These are phyloP conservation scores for Chymomyza procnemis DNA, from an alignment of 2,888 invertebrate genomes.

Conservation along the genomic window DNA sequence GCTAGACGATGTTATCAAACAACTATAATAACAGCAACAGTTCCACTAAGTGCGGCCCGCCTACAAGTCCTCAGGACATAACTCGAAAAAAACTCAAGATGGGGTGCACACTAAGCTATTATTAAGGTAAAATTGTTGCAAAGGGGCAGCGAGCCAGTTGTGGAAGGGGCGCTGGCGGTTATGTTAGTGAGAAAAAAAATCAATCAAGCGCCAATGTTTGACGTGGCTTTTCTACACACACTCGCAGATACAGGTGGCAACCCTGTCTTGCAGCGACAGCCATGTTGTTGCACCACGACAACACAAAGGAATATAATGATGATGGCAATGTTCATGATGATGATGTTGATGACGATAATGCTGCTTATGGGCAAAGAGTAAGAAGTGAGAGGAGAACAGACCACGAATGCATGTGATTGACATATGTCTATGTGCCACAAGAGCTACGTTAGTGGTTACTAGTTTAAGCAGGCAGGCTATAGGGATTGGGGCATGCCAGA, in stretches of 20 bases:
- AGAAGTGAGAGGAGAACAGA: slow-evolving; percentile 16
- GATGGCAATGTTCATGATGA: neutral
- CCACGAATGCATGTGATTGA: slow-evolving; percentile 52
- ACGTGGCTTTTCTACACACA: slow-evolving; percentile 12
- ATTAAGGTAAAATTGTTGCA: slow-evolving; percentile 28
- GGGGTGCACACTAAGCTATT: slow-evolving; percentile 30
- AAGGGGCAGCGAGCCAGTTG: slow-evolving; percentile 29
- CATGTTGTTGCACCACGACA: slow-evolving; percentile 4
- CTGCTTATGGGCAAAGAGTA: slow-evolving; percentile 8
- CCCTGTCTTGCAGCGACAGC: neutral
- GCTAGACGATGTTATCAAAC: slow-evolving; percentile 70
- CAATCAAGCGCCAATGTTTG: slow-evolving; percentile 53
- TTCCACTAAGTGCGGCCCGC: slow-evolving; percentile 45
- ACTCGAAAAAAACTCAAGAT: neutral
- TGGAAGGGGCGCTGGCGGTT: neutral
- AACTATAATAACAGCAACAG: slow-evolving; percentile 15
- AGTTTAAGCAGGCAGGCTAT: neutral
- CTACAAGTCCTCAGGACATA: slow-evolving; percentile 43
- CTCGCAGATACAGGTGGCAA: neutral
- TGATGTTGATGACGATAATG: neutral
- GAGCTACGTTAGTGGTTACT: neutral
- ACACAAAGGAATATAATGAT: neutral
- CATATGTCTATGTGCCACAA: slow-evolving; percentile 53
- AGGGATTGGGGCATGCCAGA: slow-evolving; percentile 5
- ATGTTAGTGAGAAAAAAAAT: slow-evolving; percentile 39